phyloP scores from a whole-genome alignment of 2,888 invertebrate species.

The Microdon myrmicae region DNA sequence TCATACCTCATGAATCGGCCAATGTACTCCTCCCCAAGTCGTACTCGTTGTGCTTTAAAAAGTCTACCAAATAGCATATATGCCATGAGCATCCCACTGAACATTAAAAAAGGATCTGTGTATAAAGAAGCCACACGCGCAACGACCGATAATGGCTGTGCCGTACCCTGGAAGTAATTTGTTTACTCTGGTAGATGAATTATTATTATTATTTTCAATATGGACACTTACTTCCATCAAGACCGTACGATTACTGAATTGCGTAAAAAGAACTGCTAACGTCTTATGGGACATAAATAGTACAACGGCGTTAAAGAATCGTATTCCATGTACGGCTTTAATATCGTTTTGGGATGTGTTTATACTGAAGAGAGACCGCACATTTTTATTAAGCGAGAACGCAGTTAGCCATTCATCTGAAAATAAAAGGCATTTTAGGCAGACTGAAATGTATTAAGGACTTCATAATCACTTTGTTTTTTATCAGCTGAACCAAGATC shows the following conservation, averaged over 20 bases:
- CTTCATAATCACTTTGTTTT: conserved; percentile 60
- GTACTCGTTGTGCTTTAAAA: conserved; percentile 69
- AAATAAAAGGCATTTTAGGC: conserved; percentile 36
- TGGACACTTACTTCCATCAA: conserved; percentile 71
- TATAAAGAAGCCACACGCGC: conserved; percentile 77
- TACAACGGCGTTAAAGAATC: conserved; percentile 74
- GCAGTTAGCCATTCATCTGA: conserved; percentile 69
- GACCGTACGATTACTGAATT: conserved; percentile 74
- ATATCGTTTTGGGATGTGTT: conserved; percentile 70
- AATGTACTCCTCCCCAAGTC: conserved; percentile 72
- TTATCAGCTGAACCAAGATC: conserved; percentile 57
- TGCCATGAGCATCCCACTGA: conserved; percentile 75
- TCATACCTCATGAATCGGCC: conserved; percentile 71
- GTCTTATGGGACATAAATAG: conserved; percentile 75
- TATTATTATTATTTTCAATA: background rate
- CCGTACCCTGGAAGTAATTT: conserved; percentile 67
- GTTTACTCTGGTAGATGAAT: background rate
- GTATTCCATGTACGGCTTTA: conserved; percentile 73
- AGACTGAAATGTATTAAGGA: background rate
- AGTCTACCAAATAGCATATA: conserved; percentile 73
- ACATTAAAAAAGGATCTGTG: conserved; percentile 78
- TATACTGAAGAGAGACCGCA: conserved; percentile 69
- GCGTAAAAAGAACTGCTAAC: conserved; percentile 77
- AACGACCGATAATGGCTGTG: conserved; percentile 74
- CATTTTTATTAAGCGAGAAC: conserved; percentile 74